Base-by-base conservation (phyloP, 2,113 vertebrate genomes). In the Xerus inauris region DNA sequence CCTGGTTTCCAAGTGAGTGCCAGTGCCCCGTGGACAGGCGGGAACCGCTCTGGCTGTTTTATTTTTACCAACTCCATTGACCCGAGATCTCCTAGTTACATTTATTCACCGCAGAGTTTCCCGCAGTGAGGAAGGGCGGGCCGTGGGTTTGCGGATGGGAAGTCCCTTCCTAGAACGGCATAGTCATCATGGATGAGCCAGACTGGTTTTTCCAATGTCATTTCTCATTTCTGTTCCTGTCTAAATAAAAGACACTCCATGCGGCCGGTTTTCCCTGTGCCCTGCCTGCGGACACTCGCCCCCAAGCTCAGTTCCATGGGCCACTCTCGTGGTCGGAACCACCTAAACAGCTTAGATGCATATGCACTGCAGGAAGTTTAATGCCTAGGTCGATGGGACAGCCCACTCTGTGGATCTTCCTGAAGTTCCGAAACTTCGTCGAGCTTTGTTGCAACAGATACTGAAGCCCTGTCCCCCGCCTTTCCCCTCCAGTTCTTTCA, bases 111-210 rank as follows among this genome's bases (percentile, higher is more conserved):
- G 97, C 96, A 98, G 96, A 97, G 98, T 97, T 95, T 95, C 97
- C 97, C 97, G 75, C 96, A 98, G 94, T 90, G 88, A 98, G 94
- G 91, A 95, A 97, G 97, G 93, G 82, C 97, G 93, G 82, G 96
- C 81, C 64, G 93, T 98, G 96, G 97, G 85, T 64, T 89, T 42
- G 64, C 26, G 80, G 17, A 54, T 97, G 98, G 98, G 97, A 98
- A 98, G 98, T 98, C 97, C 98, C 98, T 91, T 97, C 93, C 95
- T 97, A 98, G 97, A 98, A 98, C 93, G 92, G 92, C 93, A 85
- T 94, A 84, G 95, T 98, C 97, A 98, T 98, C 97, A 24, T 76
- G 94, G 89, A 87, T 94, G 95, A 97, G 93, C 94, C 40, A 93
- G 91, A 65, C 87, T 95, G 64, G 93, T 97, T 97, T 94, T 84